phyloP scores from a whole-genome alignment of 2,113 vertebrate genomes.

The Onychostoma macrolepis region DNA sequence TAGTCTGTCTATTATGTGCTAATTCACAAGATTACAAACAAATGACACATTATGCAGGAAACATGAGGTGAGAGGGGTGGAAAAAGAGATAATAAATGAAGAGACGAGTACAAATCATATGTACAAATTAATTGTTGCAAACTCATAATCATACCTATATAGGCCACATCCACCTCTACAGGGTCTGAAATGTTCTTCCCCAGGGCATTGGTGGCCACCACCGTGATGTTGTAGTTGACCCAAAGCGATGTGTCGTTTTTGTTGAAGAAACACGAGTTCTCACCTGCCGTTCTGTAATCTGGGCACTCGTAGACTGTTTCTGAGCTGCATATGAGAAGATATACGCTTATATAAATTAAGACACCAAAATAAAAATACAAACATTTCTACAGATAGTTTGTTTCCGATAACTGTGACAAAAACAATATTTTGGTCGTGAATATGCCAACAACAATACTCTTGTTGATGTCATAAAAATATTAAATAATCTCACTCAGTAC shows the following conservation, averaged over 20 bases:
- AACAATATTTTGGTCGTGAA: not conserved
- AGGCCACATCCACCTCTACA: conserved; percentile 82
- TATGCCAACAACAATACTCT: not conserved
- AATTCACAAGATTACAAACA: not conserved
- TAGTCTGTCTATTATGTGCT: not conserved
- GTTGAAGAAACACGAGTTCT: conserved; percentile 92
- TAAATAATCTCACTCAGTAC: not conserved
- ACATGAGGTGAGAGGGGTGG: not conserved
- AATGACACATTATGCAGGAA: not conserved
- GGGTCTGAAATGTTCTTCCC: conserved; percentile 83
- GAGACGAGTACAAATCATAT: not conserved
- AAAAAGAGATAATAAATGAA: not conserved
- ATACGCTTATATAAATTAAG: not conserved
- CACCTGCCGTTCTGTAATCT: conserved; percentile 86
- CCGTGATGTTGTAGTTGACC: conserved; percentile 85
- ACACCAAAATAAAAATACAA: not conserved
- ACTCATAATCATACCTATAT: conserved; percentile 78
- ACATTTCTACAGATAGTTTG: not conserved
- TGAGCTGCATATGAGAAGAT: conserved; percentile 64
- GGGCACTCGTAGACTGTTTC: conserved; percentile 81
- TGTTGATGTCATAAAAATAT: not conserved
- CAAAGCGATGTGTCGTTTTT: conserved; percentile 87
- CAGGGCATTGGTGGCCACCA: conserved; percentile 84
- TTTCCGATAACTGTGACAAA: not conserved
- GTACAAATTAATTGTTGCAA: not conserved